Conservation (phyloP, 2,888 invertebrate genomes). For the Vannuccia rotundouncinata region DNA sequence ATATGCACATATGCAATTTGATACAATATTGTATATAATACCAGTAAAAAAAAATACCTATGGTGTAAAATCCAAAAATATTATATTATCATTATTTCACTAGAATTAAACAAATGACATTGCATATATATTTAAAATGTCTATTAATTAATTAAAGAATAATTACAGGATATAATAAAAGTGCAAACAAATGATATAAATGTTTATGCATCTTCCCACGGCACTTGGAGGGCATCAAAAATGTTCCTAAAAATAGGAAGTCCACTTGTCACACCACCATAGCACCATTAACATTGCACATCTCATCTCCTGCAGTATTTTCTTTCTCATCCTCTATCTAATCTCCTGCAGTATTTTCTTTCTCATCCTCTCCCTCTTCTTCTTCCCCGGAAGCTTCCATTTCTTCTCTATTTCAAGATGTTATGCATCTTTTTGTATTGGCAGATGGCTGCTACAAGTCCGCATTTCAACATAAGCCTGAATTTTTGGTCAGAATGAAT, state of each 20-base stretch:
- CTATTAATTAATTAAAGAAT: too few relatives aligned
- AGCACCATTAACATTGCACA: not conserved
- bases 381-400: not conserved
- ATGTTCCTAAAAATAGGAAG: conserved; percentile 9
- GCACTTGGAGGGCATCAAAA: conserved; percentile 9
- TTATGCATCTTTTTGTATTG: not conserved
- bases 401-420: not conserved
- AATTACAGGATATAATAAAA: too few relatives aligned
- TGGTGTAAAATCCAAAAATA: too few relatives aligned
- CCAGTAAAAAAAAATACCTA: conserved; percentile 2
- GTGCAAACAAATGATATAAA: not conserved
- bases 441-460: not conserved
- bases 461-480: not conserved
- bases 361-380: not conserved
- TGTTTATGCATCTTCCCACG: conserved; percentile 4
- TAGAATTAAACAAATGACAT: too few relatives aligned
- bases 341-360: conserved; percentile 8
- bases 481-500: not conserved
- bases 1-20: conserved; percentile 2
- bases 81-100: too few relatives aligned
- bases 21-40: not conserved
- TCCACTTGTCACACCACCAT: not conserved
- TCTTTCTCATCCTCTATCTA: not conserved
- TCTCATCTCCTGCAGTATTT: conserved; percentile 18
- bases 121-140: too few relatives aligned